Evolutionary conservation across 2,888 invertebrate species (phyloP).

Genomic region (Dryomyza anilis): DNA sequence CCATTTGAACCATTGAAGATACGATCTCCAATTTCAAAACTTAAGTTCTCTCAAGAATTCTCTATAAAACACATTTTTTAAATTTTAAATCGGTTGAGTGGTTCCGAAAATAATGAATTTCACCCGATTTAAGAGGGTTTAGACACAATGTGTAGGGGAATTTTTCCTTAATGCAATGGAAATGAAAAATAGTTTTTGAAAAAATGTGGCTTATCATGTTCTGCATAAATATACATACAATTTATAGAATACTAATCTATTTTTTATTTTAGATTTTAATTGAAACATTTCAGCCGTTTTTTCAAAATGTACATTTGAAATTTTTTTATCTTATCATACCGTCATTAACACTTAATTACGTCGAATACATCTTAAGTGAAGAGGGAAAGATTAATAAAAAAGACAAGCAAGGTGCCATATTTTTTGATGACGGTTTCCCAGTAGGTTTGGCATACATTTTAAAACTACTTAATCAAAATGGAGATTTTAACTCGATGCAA

Average conservation of each 20-base stretch:
- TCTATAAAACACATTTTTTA: too few species aligned
- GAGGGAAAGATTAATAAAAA: conserved; percentile 94
- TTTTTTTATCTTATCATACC: conserved; percentile 95
- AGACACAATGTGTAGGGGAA: too few species aligned
- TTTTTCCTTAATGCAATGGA: too few species aligned
- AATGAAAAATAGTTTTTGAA: not conserved
- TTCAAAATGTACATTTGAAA: conserved; percentile 85
- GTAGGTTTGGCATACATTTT: conserved; percentile 94
- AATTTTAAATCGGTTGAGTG: too few species aligned
- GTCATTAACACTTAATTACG: conserved; percentile 90
- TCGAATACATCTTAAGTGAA: conserved; percentile 88
- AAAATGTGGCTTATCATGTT: not conserved
- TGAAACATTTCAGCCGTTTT: conserved; percentile 89
- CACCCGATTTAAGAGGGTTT: too few species aligned
- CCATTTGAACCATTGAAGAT: too few species aligned
- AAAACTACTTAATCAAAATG: conserved; percentile 84
- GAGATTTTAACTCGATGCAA: conserved; percentile 87
- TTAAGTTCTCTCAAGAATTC: too few species aligned
- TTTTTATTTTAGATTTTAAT: conserved; percentile 71
- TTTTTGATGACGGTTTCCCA: conserved; percentile 98
- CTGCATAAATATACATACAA: not conserved
- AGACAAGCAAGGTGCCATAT: conserved; percentile 73
- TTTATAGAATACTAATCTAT: not conserved
- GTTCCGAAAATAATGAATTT: too few species aligned
- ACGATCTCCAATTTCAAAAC: too few species aligned